Evolutionary conservation across 1,140 invertebrate species (phyloP), one percentile per base, ranked within the genome.

Genomic region (Neodiprion virginianus): DNA sequence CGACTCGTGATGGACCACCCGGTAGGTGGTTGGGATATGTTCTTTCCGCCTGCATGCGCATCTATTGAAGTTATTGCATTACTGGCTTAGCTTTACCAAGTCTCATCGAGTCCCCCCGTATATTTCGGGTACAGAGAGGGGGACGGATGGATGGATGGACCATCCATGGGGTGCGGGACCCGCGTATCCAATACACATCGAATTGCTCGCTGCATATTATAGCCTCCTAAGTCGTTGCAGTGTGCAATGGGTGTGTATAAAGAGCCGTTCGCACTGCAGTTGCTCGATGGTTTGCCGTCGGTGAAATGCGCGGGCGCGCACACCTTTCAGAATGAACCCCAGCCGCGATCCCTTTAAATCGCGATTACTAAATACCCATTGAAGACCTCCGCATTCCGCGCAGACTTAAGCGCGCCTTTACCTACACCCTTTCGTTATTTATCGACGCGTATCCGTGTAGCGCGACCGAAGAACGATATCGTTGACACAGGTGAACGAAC

Each of bases 21-120:
- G 7, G n/a, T 53, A 72, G 21, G 53, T 21, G 67, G 74, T 76
- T 82, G 77, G 77, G 76, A 80, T 79, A 77, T 80, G 79, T 86
- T 82, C 80, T 86, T 87, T 87, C 85, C 80, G 84, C 79, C 80
- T 85, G 82, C 82, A 79, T 85, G 82, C 81, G 73, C 81, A 79
- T 84, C 83, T 84, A 85, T 86, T 85, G 82, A 81, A 84, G 86
- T 88, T 88, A 88, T 88, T 87, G 86, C 87, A 87, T 88, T 87
- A 88, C 84, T 80, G 85, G 86, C 86, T 88, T 86, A 87, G 84
- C 84, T 81, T 85, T 81, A 80, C 80, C 77, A 81, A 82, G 82
- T 80, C 83, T 50, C 48, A n/a, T 47, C 49, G 65, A 49, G 49
- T 21, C 72, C 67, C 74, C 67, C 67, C 48, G 66, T 12, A 17